Base-by-base conservation (phyloP, 2,888 invertebrate genomes). In the Heliconius cydno region DNA sequence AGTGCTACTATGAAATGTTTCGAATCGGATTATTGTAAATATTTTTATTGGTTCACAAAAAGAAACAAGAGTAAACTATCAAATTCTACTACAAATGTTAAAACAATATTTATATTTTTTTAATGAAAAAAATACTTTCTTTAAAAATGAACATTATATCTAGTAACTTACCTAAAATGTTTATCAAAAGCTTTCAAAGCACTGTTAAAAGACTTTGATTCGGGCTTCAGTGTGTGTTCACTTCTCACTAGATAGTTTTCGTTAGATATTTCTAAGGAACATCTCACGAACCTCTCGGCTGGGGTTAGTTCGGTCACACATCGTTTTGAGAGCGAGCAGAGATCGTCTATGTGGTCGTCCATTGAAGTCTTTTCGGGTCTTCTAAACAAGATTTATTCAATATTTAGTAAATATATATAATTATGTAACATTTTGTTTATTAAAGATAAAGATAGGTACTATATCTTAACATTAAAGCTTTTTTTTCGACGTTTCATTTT, bases 161-260 rank as follows among this genome's bases (percentile, higher is more conserved):
- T 12, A 13, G 15, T 38, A 46, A 76, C 84, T 88, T 75, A 94
- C 94, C 90, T 90, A 84, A 91, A 92, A 87, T 94, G 94, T 80
- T 87, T 89, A 82, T 94, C 94, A 84, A 93, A 91, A 19, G 91
- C 87, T 80, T 89, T 90, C 81, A 94, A 84, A 25, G 94, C 94
- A 12, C 85, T 87, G 63, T 90, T 90, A 82, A 94, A 94, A 19
- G 88, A 88, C 0, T 88, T 83, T 0, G 91, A 90, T 15, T 92
- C 92, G 6, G 87, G 86, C 76, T 86, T 92, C 46, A 95, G 83
- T 0, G 94, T 95, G 2, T 86, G 84, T 73, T 94, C 94, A 72
- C 92, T 92, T 4, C 95, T 87, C 2, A 94, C 90, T 66, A 93
- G 83, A 86, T 88, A 93, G 86, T 86, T 90, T 1, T 90, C 88